Conservation (phyloP, 2,113 vertebrate species). For the Eleginops maclovinus region DNA sequence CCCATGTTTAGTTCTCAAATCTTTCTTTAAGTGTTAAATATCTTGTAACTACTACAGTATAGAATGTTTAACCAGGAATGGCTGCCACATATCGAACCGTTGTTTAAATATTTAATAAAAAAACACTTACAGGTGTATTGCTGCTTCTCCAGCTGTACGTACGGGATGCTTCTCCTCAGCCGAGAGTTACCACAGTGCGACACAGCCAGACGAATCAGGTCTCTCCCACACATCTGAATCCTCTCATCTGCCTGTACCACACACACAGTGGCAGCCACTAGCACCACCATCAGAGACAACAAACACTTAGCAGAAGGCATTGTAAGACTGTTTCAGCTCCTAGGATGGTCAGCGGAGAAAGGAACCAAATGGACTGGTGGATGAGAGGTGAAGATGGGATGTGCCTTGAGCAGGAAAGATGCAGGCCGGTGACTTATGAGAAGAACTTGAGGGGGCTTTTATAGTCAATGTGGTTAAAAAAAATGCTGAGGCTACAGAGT, state of each 20-base stretch:
- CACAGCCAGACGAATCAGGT: constrained; percentile 80
- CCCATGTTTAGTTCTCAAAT: background rate
- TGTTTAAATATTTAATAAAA: too few species aligned
- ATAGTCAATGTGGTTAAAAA: constrained; percentile 50
- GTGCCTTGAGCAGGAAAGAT: background rate
- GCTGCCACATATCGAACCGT: background rate
- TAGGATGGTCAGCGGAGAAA: background rate
- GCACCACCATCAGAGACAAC: constrained; percentile 58
- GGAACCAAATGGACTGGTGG: background rate
- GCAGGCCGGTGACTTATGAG: background rate
- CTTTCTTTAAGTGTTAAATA: background rate
- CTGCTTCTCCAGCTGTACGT: constrained; percentile 27
- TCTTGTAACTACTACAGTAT: background rate
- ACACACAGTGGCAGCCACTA: constrained; percentile 50
- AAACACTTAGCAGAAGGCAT: constrained; percentile 67
- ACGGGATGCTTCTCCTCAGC: constrained; percentile 63
- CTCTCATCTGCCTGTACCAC: constrained; percentile 67
- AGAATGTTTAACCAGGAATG: too few species aligned
- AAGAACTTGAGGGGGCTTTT: constrained; percentile 64
- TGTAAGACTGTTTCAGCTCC: constrained; percentile 6
- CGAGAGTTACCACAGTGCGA: constrained; percentile 80
- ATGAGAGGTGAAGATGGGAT: background rate
- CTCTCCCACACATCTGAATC: constrained; percentile 81
- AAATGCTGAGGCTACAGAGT: constrained; percentile 42
- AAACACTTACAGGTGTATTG: constrained; percentile 64